Percentiles rank a stretch among this genome's conserved stretches.
Evolutionary conservation across 2,797 vertebrate species (phyloP).

Genomic region (Sciurus vulgaris): DNA sequence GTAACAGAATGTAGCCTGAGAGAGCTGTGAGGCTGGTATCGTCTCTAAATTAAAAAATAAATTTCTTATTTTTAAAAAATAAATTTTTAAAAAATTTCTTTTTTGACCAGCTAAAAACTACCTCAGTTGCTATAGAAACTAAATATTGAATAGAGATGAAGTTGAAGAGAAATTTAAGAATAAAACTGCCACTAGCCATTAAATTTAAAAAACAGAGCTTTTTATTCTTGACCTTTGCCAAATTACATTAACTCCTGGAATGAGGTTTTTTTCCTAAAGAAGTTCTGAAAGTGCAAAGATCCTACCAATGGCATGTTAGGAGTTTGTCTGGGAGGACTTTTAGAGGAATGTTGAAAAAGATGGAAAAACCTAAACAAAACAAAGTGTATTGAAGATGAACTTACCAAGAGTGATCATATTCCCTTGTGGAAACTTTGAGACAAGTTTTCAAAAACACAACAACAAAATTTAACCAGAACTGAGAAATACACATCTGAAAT

Average conservation of each 20-base stretch:
- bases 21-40: background rate
- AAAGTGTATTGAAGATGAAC: background rate
- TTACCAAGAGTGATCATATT: background rate
- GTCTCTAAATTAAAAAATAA: constrained; percentile 44
- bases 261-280: background rate
- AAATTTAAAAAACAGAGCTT: constrained; percentile 24
- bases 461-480: background rate
- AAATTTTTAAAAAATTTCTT: background rate
- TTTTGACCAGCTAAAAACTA: constrained; percentile 55
- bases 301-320: background rate
- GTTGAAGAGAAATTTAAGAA: constrained; percentile 60
- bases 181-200: constrained; percentile 40
- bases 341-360: constrained; percentile 8
- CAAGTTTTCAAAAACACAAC: background rate
- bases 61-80: too few species aligned
- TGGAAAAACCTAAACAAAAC: constrained; percentile 41
- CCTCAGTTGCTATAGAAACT: constrained; percentile 73
- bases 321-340: background rate
- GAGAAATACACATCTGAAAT: background rate
- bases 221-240: constrained; percentile 6
- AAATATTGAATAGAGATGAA: constrained; percentile 58
- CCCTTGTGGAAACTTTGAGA: background rate
- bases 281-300: background rate
- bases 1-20: background rate
- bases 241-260: constrained; percentile 1